Evolutionary conservation across 2,113 vertebrate genomes (phyloP).

Genomic region (Podarcis muralis): DNA sequence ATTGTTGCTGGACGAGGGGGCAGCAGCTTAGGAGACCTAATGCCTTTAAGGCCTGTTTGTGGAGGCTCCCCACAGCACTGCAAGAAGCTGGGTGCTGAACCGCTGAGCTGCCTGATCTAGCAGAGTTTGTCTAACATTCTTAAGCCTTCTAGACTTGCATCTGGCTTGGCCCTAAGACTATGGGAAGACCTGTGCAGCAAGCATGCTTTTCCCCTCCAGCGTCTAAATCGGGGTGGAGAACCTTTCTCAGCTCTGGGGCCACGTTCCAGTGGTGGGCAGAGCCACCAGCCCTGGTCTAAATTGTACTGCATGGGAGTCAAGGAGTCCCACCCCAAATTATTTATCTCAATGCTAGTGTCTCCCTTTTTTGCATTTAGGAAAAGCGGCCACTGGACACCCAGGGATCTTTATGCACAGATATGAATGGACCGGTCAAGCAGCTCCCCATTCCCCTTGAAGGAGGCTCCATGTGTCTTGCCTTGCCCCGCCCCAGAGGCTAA

Average conservation of each 20-base stretch:
- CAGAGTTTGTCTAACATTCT: neutral
- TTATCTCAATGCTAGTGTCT: rapidly evolving
- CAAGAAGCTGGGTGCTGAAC: neutral
- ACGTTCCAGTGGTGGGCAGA: too few species aligned
- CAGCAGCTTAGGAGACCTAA: neutral
- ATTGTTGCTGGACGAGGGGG: neutral
- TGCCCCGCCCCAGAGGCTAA: neutral
- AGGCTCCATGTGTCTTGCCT: neutral
- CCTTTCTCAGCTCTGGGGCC: too few species aligned
- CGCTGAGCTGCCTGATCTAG: neutral
- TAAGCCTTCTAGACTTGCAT: neutral
- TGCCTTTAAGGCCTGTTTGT: too few species aligned
- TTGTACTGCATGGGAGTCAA: neutral
- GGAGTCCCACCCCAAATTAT: rapidly evolving
- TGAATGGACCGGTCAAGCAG: rapidly evolving
- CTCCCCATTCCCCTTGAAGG: rapidly evolving
- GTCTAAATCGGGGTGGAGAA: too few species aligned
- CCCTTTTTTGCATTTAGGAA: neutral
- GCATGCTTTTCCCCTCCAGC: too few species aligned
- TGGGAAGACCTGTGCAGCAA: neutral
- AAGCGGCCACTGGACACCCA: neutral
- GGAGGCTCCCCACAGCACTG: neutral
- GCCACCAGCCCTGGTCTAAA: neutral
- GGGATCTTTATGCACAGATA: rapidly evolving
- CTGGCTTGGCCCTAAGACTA: neutral